phyloP scores from a whole-genome alignment of 2,113 vertebrate species.

The Cervus canadensis region DNA sequence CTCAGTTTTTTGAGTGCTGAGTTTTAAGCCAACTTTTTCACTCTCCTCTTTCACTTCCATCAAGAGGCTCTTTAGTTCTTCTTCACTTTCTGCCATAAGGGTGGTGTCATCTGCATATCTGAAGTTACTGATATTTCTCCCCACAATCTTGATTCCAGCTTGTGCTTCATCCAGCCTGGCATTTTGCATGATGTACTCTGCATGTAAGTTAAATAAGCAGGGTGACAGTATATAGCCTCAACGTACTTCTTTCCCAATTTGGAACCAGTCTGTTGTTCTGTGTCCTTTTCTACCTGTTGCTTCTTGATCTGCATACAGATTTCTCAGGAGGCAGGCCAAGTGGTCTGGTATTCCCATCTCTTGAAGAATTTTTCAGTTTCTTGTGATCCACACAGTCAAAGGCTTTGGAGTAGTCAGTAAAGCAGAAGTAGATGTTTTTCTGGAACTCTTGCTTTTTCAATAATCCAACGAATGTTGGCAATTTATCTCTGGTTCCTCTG shows the following conservation, averaged over 20 bases:
- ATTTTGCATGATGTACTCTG: background rate
- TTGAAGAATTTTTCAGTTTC: background rate
- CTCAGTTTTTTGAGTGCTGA: background rate
- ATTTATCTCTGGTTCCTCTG: background rate
- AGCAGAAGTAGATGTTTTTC: background rate
- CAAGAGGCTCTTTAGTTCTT: background rate
- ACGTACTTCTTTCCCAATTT: background rate
- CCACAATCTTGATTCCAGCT: fast-evolving
- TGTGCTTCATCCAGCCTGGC: background rate
- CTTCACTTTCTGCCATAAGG: background rate
- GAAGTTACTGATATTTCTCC: background rate
- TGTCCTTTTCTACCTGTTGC: background rate
- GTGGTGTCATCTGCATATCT: background rate
- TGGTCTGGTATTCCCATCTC: background rate
- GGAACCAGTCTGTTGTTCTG: background rate
- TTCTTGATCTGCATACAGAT: background rate
- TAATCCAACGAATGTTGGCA: background rate
- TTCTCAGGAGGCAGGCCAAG: background rate
- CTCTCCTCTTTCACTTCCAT: background rate
- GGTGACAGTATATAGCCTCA: background rate
- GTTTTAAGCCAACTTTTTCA: background rate
- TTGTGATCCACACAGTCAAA: background rate
- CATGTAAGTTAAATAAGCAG: background rate
- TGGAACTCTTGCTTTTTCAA: background rate
- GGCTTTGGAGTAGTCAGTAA: background rate